phyloP scores from a whole-genome alignment of 2,113 vertebrate genomes.

The Pogonocichla stellata region DNA sequence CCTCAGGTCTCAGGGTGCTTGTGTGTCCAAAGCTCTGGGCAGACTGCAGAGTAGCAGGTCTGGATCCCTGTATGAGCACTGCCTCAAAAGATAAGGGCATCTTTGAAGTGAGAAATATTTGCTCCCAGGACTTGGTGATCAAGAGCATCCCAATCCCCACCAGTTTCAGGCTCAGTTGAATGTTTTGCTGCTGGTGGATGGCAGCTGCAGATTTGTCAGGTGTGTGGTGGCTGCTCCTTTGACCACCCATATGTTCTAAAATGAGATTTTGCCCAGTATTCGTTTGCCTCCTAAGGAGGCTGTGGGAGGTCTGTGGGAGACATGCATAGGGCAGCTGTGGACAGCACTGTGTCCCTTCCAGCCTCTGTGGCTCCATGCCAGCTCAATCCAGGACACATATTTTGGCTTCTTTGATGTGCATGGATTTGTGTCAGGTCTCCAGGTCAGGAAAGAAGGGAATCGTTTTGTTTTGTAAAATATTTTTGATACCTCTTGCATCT shows the following conservation, averaged over 20 bases:
- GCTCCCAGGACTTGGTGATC: background rate
- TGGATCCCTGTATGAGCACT: background rate
- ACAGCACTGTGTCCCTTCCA: accelerated
- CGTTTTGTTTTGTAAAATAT: background rate
- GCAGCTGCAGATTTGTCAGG: background rate
- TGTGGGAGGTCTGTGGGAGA: background rate
- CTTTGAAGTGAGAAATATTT: background rate
- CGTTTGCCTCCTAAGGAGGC: accelerated
- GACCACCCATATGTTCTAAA: background rate
- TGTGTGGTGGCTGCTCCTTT: background rate
- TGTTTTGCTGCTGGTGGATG: background rate
- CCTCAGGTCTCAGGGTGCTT: background rate
- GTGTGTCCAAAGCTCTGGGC: background rate
- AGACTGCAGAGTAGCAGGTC: background rate
- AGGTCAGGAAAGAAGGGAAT: background rate
- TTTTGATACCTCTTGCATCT: background rate
- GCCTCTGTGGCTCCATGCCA: background rate
- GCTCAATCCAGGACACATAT: background rate
- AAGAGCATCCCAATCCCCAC: background rate
- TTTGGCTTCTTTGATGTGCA: background rate
- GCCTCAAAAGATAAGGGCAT: background rate
- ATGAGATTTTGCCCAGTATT: background rate
- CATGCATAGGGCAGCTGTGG: accelerated
- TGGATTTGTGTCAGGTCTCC: background rate
- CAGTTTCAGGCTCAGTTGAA: background rate